Percentiles rank a stretch among this genome's conserved stretches.
Conservation (phyloP, 1,140 invertebrate genomes). For the Ceratina japonica region DNA sequence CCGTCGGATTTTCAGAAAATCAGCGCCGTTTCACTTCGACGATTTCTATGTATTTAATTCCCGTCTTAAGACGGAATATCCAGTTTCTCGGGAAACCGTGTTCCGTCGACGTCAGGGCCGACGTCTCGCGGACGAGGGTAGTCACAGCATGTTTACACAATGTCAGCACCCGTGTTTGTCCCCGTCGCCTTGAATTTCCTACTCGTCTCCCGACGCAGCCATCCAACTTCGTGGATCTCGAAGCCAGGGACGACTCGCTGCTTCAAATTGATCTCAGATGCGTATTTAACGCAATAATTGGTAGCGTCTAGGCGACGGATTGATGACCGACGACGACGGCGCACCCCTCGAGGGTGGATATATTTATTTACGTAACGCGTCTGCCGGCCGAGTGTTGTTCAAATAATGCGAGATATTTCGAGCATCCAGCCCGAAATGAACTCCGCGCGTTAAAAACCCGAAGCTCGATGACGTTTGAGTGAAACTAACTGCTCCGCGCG, state of each 20-base stretch:
- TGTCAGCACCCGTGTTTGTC: constrained; percentile 66
- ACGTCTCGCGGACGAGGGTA: constrained; percentile 53
- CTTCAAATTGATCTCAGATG: constrained; percentile 58
- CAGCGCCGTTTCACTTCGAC: neutral
- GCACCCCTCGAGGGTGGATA: constrained; percentile 1
- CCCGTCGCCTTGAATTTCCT: constrained; percentile 62
- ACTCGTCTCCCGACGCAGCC: neutral
- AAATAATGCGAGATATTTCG: constrained; percentile 35
- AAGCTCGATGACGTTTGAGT: neutral
- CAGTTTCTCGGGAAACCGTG: constrained; percentile 54
- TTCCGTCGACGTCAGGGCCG: constrained; percentile 35
- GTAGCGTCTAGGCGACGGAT: constrained; percentile 33
- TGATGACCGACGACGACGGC: constrained; percentile 2
- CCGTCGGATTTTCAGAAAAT: constrained; percentile 25
- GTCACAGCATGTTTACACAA: constrained; percentile 67
- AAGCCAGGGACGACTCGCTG: constrained; percentile 15
- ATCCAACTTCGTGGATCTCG: neutral
- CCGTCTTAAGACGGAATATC: constrained; percentile 52
- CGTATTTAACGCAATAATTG: constrained; percentile 53
- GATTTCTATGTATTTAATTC: constrained; percentile 53
- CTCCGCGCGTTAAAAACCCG: constrained; percentile 3
- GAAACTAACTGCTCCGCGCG: neutral
- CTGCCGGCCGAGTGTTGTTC: constrained; percentile 25
- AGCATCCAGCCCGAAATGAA: neutral
- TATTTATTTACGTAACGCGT: constrained; percentile 35